Evolutionary conservation across 2,797 vertebrate genomes (phyloP).

Genomic region (Neosilurus hyrtlii): DNA sequence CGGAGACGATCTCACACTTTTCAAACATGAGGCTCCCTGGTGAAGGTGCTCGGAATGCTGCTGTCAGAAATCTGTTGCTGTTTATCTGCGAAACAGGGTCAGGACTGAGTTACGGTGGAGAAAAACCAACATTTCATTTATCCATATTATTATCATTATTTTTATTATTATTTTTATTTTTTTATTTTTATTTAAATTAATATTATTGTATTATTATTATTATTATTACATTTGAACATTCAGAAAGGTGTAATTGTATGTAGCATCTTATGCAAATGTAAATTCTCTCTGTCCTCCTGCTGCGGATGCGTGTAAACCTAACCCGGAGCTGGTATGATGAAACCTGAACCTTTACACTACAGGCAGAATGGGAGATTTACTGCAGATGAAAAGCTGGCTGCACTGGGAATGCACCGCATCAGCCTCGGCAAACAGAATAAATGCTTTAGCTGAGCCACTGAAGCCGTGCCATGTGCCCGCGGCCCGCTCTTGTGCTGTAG

Average conservation of each 20-base stretch:
- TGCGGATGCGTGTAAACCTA: conserved; percentile 3
- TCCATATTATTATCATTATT: too few relatives aligned
- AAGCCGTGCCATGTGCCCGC: conserved; percentile 39
- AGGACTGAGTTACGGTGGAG: neutral
- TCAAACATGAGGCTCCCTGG: neutral
- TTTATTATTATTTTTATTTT: too few relatives aligned
- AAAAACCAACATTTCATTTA: neutral
- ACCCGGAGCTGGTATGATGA: conserved; percentile 28
- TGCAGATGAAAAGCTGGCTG: conserved; percentile 35
- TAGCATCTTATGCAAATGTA: neutral
- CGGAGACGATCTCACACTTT: conserved; percentile 9
- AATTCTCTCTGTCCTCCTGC: neutral
- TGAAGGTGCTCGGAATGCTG: neutral
- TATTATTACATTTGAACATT: neutral
- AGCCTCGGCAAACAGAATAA: conserved; percentile 36
- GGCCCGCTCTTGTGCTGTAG: conserved; percentile 6
- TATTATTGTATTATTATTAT: too few relatives aligned
- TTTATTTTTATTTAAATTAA: too few relatives aligned
- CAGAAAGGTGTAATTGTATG: neutral
- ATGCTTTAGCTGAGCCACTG: conserved; percentile 46
- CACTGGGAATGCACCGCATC: conserved; percentile 42
- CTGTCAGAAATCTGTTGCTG: conserved; percentile 15
- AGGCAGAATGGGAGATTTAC: conserved; percentile 39
- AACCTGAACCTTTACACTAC: neutral
- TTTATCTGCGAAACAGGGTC: conserved; percentile 10